Conservation (phyloP, 30 jellyfish, hydroid and myxozoan genomes). For the Sanderia malayensis region DNA sequence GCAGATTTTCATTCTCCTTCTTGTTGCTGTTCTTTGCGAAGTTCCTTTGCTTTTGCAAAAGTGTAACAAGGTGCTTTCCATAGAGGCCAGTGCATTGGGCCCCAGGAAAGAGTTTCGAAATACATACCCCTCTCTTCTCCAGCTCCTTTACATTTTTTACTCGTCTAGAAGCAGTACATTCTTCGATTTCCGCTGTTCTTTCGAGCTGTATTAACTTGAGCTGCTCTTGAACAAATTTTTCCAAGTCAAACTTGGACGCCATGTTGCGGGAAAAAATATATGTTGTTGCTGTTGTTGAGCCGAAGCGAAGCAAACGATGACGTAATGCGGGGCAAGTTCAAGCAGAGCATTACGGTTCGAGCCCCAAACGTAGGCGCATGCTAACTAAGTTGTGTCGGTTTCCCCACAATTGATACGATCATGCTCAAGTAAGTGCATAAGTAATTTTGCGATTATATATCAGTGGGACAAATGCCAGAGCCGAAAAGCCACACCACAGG, state of each 20-base stretch:
- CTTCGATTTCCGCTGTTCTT: conserved; percentile 71
- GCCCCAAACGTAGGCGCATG: too few species aligned
- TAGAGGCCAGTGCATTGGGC: conserved; percentile 80
- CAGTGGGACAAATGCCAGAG: too few species aligned
- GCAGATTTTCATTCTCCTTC: not conserved
- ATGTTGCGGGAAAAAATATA: too few species aligned
- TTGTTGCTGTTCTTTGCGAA: not conserved
- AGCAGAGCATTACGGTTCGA: too few species aligned
- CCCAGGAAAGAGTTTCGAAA: conserved; percentile 45
- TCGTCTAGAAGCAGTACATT: conserved; percentile 25
- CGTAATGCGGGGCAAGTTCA: too few species aligned
- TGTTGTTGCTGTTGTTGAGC: too few species aligned
- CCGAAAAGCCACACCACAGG: too few species aligned
- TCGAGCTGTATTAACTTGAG: conserved; percentile 58
- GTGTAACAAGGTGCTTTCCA: conserved; percentile 68
- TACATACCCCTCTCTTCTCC: conserved; percentile 74
- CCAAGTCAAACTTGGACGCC: conserved; percentile 33
- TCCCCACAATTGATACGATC: too few species aligned
- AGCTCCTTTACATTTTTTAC: conserved; percentile 45
- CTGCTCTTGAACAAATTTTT: conserved; percentile 60
- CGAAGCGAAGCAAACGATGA: too few species aligned
- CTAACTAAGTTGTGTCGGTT: too few species aligned
- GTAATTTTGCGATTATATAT: too few species aligned
- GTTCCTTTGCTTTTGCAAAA: conserved; percentile 22
- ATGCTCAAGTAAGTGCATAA: too few species aligned